phyloP scores from a whole-genome alignment of 2,797 vertebrate species.

The Danio aesculapii region DNA sequence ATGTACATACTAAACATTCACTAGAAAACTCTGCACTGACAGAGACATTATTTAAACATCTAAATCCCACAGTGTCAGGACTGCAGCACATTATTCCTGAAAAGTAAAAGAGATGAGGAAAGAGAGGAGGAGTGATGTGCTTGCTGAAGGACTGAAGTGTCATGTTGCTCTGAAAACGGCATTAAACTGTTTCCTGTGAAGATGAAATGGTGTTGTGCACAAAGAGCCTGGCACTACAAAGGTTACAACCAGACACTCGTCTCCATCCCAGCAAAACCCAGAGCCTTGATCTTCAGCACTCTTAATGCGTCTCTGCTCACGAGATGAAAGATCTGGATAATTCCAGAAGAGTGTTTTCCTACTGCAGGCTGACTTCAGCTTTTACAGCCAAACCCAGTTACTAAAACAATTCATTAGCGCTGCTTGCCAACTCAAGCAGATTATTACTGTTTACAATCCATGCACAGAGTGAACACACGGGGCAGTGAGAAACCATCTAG shows the following conservation, averaged over 20 bases:
- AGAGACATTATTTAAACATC: background rate
- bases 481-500: background rate
- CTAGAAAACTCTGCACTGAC: background rate
- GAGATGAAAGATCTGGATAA: conserved; percentile 29
- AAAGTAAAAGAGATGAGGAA: background rate
- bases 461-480: background rate
- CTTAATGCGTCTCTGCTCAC: background rate
- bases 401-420: background rate
- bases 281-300: conserved; percentile 12
- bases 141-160: background rate
- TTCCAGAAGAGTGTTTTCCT: background rate
- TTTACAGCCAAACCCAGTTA: background rate
- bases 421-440: background rate
- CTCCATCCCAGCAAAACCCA: background rate
- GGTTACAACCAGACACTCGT: conserved; percentile 2
- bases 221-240: conserved; percentile 34
- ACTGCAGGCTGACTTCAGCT: background rate
- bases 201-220: background rate
- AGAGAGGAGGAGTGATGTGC: background rate
- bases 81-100: background rate
- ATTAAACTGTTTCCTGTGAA: conserved; percentile 26
- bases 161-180: background rate
- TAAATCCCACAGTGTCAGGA: background rate
- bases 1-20: background rate
- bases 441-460: no score